phyloP scores from a whole-genome alignment of 2,113 vertebrate species.

The Phoenicopterus ruber region DNA sequence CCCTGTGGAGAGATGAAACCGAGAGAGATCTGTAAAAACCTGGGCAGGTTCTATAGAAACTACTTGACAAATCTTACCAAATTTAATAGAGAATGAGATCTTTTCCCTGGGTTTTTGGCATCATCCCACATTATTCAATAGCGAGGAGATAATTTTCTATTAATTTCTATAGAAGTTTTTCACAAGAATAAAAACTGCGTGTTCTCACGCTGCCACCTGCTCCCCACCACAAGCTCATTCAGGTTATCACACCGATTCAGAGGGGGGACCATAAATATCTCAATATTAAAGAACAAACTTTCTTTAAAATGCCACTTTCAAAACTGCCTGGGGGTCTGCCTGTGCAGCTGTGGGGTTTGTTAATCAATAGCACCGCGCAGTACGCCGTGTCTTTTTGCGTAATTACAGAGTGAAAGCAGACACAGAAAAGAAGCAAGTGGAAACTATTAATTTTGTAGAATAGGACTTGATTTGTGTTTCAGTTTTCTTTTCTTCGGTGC shows the following conservation, averaged over 20 bases:
- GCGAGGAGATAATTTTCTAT: not conserved
- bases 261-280: conserved; percentile 19
- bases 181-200: not conserved
- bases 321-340: conserved; percentile 24
- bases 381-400: conserved; percentile 8
- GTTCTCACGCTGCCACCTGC: conserved; percentile 23
- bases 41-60: not conserved
- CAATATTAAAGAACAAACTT: conserved; percentile 19
- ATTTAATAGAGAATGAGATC: not conserved
- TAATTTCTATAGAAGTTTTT: not conserved
- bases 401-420: conserved; percentile 31
- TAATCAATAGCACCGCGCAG: conserved; percentile 41
- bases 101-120: not conserved
- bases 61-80: not conserved
- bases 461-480: conserved; percentile 31
- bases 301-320: conserved; percentile 24
- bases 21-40: not conserved
- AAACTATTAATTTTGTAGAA: conserved; percentile 51
- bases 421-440: conserved; percentile 11
- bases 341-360: conserved; percentile 38
- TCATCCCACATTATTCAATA: not conserved
- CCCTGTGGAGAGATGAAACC: not conserved
- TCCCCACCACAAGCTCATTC: not conserved
- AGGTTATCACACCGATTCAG: not conserved
- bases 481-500: not conserved